Evolutionary conservation across 2,113 vertebrate genomes (phyloP), one percentile per base, ranked within the genome.

Genomic region (Stomatorhinus ivindoensis): DNA sequence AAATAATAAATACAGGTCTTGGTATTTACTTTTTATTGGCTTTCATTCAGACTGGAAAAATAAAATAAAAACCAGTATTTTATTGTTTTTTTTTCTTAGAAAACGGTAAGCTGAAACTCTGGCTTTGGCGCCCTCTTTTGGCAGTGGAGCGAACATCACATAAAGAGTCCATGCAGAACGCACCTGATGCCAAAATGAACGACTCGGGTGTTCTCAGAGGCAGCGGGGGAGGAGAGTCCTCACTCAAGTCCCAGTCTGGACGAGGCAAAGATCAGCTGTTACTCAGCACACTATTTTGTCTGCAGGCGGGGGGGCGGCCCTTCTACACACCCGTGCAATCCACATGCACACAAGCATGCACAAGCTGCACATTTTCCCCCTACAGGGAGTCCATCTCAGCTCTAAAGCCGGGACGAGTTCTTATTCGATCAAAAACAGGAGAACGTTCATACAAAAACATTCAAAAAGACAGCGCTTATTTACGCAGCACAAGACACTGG

Each of bases 201-300:
- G 97, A 99, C 92, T 98, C 97, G 51, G 97, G 97, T 91, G 97
- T 99, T 95, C 98, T 97, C 94, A 96, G 96, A 88, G 98, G 98
- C 92, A 99, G 96, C 0, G 97, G 97, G 93, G 98, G 97, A 94
- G 97, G 97, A 87, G 95, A 97, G 91, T 97, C 97, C 91, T 98
- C 97, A 94, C 93, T 96, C 94, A 91, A 91, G 94, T 96, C 97
- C 94, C 95, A 95, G 96, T 97, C 97, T 98, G 96, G 94, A 96
- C 94, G 93, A 95, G 95, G 97, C 93, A 93, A 95, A 93, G 95
- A 80, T 89, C 95, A 92, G 53, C 46, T 44, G 61, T 91, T 89
- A 91, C 87, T 82, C 53, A 58, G 44, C 85, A 50, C 21, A 27
- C 86, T 35, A 17, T 50, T 48, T 50, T 19, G 44, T 24, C 19